Percentiles rank a stretch among this genome's conserved stretches.
These are phyloP conservation scores for Campylomormyrus numenius DNA, from an alignment of 2,113 vertebrate species.

Conservation along the genomic window DNA sequence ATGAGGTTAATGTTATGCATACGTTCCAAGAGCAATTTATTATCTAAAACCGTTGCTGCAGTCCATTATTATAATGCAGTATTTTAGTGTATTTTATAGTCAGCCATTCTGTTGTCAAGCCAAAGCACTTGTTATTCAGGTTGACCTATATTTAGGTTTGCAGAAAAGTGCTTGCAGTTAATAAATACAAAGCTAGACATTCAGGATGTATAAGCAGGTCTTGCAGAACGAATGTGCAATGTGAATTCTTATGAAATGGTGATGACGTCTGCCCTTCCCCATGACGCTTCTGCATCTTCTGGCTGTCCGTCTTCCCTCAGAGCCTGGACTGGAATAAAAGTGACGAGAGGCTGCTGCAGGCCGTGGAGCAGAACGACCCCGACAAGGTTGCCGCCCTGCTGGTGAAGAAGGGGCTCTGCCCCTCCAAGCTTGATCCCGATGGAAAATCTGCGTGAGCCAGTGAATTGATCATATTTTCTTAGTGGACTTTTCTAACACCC, in stretches of 20 bases:
- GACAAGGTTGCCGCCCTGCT: slow-evolving; percentile 72
- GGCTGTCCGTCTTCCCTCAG: slow-evolving; percentile 45
- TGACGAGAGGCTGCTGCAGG: slow-evolving; percentile 82
- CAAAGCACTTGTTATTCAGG: neutral
- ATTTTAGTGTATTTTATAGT: neutral
- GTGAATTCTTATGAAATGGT: neutral
- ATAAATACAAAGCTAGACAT: neutral
- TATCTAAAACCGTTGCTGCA: neutral
- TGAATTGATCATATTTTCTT: slow-evolving; percentile 5
- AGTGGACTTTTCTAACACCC: neutral
- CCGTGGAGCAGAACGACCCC: slow-evolving; percentile 75
- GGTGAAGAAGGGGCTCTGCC: slow-evolving; percentile 74
- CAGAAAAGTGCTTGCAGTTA: neutral
- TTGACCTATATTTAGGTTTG: neutral
- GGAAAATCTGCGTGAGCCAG: slow-evolving; percentile 83
- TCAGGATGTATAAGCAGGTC: neutral
- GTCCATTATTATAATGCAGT: neutral
- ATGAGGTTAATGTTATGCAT: neutral
- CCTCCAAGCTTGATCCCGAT: slow-evolving; percentile 80
- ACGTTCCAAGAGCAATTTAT: neutral
- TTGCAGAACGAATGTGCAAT: neutral
- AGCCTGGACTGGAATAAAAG: slow-evolving; percentile 87
- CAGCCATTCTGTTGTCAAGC: neutral
- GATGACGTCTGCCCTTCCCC: neutral
- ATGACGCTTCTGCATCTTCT: neutral